Evolutionary conservation across 2,113 vertebrate species (phyloP).

Genomic region (Rhagologus leucostigma): DNA sequence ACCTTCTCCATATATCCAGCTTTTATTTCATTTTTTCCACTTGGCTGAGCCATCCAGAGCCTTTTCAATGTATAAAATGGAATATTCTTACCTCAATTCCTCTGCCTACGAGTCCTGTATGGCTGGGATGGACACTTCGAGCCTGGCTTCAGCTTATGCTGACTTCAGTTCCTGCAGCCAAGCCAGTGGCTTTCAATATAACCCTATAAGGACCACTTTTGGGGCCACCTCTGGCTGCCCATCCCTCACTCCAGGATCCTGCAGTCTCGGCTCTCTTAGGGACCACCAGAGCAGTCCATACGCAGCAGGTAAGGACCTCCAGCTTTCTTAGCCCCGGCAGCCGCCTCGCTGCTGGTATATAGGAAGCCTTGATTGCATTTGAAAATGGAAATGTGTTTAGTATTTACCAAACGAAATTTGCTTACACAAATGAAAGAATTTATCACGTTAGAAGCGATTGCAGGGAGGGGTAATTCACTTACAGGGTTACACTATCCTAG

Average conservation of each 20-base stretch:
- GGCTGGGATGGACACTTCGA: slow-evolving; percentile 99
- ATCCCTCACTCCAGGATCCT: slow-evolving; percentile 97
- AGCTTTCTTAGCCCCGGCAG: slow-evolving; percentile 75
- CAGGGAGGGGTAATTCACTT: slow-evolving; percentile 99
- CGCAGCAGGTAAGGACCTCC: slow-evolving; percentile 95
- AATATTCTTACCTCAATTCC: slow-evolving; percentile 99
- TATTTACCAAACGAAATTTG: slow-evolving; percentile 99
- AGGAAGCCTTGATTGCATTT: slow-evolving; percentile 98
- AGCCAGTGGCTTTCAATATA: slow-evolving; percentile 99
- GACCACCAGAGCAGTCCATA: slow-evolving; percentile 99
- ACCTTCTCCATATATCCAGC: slow-evolving; percentile 78
- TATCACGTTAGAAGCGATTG: slow-evolving; percentile 99
- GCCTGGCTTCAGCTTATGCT: slow-evolving; percentile 98
- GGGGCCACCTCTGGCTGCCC: slow-evolving; percentile 97
- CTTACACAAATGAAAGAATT: slow-evolving; percentile 99
- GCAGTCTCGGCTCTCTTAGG: slow-evolving; percentile 96
- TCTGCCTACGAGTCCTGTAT: slow-evolving; percentile 99
- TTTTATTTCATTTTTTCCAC: slow-evolving; percentile 75
- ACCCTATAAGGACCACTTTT: slow-evolving; percentile 99
- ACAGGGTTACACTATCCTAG: slow-evolving; percentile 99
- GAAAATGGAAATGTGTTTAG: slow-evolving; percentile 99
- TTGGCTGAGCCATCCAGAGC: slow-evolving; percentile 88
- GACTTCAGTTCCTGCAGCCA: slow-evolving; percentile 99
- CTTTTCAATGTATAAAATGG: slow-evolving; percentile 99
- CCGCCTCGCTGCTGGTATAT: slow-evolving; percentile 84